phyloP scores from a whole-genome alignment of 2,113 vertebrate species.

The Trichomycterus rosablanca region DNA sequence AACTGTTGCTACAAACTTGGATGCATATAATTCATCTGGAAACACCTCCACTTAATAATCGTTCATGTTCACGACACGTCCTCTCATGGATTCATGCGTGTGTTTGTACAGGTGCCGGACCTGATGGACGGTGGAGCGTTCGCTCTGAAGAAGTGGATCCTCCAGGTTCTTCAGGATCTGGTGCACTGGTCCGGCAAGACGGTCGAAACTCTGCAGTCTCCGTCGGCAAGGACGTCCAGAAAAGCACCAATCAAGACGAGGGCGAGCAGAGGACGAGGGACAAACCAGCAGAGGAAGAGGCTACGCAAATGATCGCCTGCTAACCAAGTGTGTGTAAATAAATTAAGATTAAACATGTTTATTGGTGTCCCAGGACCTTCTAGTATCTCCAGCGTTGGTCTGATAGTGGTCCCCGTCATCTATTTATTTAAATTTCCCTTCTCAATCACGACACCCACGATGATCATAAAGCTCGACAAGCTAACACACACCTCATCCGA shows the following conservation, averaged over 20 bases:
- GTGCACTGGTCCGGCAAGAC: conserved; percentile 60
- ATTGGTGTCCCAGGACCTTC: no score
- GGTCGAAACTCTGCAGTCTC: conserved; percentile 46
- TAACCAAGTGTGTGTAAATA: not conserved
- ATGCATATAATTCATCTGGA: no score
- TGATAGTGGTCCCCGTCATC: no score
- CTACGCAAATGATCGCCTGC: not conserved
- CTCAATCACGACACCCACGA: no score
- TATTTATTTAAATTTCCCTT: no score
- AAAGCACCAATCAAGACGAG: not conserved
- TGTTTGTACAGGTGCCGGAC: conserved; percentile 44
- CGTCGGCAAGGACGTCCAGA: conserved; percentile 28
- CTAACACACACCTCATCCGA: no score
- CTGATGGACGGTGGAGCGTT: conserved; percentile 42
- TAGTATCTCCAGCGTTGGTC: no score
- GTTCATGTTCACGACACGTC: no score
- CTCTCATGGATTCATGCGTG: conserved; percentile 21
- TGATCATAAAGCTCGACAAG: no score
- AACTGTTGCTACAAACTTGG: no score
- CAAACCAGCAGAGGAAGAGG: not conserved
- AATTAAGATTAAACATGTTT: no score
- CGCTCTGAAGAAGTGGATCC: conserved; percentile 63
- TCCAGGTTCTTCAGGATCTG: conserved; percentile 60
- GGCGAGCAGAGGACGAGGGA: not conserved
- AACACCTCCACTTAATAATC: no score